A percentile compares a stretch with the other conserved stretches of the same genome.
Evolutionary conservation across 1,140 invertebrate species (phyloP).

Genomic region (Plectus sambesii): DNA sequence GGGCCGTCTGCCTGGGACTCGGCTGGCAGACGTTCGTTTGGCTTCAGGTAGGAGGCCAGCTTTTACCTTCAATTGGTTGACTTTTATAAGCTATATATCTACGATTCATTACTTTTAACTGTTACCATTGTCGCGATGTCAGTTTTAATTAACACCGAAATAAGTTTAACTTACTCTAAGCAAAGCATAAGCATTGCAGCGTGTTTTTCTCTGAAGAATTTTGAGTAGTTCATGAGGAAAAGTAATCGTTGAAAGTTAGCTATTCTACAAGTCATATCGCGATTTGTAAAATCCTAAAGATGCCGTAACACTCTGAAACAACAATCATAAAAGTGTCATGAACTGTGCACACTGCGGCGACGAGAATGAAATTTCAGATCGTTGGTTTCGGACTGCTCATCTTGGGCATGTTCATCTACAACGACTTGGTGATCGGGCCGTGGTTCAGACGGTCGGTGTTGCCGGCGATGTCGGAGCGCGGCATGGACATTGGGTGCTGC

Average conservation of each 20-base stretch:
- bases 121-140: too few relatives aligned
- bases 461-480: constrained; percentile 12
- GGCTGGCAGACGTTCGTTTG: constrained; percentile 68
- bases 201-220: not conserved
- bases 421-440: constrained; percentile 22
- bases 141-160: too few relatives aligned
- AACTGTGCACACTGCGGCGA: too few relatives aligned
- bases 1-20: constrained; percentile 63
- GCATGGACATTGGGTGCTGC: constrained; percentile 10
- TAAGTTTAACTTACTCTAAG: too few relatives aligned
- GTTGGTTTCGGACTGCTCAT: constrained; percentile 26
- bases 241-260: constrained; percentile 9
- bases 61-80: too few relatives aligned
- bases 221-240: not conserved
- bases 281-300: not conserved
- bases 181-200: constrained; percentile 2
- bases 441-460: constrained; percentile 18
- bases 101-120: too few relatives aligned
- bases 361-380: constrained; percentile 16
- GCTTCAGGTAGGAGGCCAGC: constrained; percentile 58
- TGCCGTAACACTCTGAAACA: constrained; percentile 6
- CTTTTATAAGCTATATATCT: too few relatives aligned
- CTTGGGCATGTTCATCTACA: constrained; percentile 26
- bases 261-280: too few relatives aligned
- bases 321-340: too few relatives aligned